phyloP scores from a whole-genome alignment of 1,140 invertebrate species.

The Pomacea maculata region DNA sequence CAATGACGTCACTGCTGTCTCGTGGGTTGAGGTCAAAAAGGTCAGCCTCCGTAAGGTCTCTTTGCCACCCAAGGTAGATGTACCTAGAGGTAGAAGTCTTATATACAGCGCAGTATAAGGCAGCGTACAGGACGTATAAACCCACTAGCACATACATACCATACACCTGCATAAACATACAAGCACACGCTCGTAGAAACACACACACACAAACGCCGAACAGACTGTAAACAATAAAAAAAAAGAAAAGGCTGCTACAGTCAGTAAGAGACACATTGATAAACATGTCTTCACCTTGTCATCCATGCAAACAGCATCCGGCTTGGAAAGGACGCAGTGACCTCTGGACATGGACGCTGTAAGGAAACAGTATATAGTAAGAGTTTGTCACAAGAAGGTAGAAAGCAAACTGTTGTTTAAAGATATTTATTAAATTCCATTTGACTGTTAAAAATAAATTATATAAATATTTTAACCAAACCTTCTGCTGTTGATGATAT shows the following conservation, averaged over 20 bases:
- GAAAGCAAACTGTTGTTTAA: too few relatives aligned
- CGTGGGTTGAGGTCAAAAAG: slow-evolving; percentile 89
- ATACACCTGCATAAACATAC: background rate
- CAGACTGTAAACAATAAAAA: too few relatives aligned
- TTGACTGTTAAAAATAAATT: too few relatives aligned
- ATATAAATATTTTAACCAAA: too few relatives aligned
- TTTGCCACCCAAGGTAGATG: slow-evolving; percentile 81
- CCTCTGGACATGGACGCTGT: slow-evolving; percentile 88
- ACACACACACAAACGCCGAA: background rate
- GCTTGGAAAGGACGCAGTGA: slow-evolving; percentile 84
- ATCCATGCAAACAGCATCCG: slow-evolving; percentile 92
- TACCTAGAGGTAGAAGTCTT: slow-evolving; percentile 61
- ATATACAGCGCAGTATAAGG: too few relatives aligned
- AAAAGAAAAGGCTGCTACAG: too few relatives aligned
- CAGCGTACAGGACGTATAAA: too few relatives aligned
- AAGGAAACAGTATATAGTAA: slow-evolving; percentile 30
- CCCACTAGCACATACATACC: background rate
- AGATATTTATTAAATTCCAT: too few relatives aligned
- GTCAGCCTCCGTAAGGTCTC: slow-evolving; percentile 82
- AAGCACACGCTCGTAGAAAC: background rate
- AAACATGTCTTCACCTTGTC: slow-evolving; percentile 67
- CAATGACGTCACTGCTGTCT: slow-evolving; percentile 81
- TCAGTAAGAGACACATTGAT: too few relatives aligned
- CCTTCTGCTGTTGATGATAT: too few relatives aligned
- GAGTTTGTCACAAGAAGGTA: too few relatives aligned